These are phyloP conservation scores for Helicoverpa assulta DNA, from an alignment of 2,888 invertebrate genomes.

Conservation along the genomic window DNA sequence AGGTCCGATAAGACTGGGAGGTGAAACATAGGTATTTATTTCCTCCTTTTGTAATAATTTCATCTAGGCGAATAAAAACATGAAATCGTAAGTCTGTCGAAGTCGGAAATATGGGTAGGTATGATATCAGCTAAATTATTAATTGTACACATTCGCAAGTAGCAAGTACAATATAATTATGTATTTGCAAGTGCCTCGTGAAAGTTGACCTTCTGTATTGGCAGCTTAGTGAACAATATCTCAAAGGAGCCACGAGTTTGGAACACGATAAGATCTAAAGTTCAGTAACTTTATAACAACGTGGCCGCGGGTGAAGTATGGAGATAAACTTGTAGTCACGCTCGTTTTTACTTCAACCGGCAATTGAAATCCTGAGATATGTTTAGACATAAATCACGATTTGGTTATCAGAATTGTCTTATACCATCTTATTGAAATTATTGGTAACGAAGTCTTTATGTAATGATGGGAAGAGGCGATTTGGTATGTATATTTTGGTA, in stretches of 20 bases:
- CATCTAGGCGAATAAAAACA: too few species aligned
- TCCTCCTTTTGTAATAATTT: too few species aligned
- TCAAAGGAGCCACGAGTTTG: constrained; percentile 26
- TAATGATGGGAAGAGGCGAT: too few species aligned
- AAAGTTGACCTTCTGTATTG: constrained; percentile 27
- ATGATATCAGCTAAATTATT: too few species aligned
- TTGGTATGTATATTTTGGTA: too few species aligned
- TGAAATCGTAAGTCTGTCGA: too few species aligned
- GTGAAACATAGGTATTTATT: neutral
- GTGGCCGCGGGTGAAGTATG: constrained; percentile 25
- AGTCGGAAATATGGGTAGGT: too few species aligned
- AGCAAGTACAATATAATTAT: too few species aligned
- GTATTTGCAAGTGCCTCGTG: neutral
- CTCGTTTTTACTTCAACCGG: constrained; percentile 3
- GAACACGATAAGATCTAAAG: constrained; percentile 40
- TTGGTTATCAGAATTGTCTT: neutral
- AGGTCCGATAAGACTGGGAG: too few species aligned
- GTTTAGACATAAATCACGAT: neutral
- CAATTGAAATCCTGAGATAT: neutral
- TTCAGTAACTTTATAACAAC: constrained; percentile 50
- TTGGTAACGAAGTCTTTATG: too few species aligned
- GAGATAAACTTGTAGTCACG: constrained; percentile 36
- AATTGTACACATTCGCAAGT: too few species aligned
- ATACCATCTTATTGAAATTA: too few species aligned
- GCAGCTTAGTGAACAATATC: neutral